Percentiles rank a stretch among this genome's conserved stretches.
Evolutionary conservation across 2,113 vertebrate genomes (phyloP).

Genomic region (Propithecus coquereli): DNA sequence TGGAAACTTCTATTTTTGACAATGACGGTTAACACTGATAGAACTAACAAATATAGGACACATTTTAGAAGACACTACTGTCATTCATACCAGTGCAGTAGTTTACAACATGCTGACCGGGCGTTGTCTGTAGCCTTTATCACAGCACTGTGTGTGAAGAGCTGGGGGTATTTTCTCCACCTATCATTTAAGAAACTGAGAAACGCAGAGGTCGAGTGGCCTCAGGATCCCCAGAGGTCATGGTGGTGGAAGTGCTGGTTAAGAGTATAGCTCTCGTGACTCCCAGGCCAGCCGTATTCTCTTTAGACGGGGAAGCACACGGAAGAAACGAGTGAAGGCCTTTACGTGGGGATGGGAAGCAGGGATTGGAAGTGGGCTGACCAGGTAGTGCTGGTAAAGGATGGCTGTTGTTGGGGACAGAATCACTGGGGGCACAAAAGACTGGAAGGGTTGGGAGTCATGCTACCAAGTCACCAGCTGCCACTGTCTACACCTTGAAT

Average conservation of each 20-base stretch:
- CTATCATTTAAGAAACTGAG: neutral
- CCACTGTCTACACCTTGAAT: neutral
- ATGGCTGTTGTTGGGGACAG: too few relatives aligned
- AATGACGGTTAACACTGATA: accelerated
- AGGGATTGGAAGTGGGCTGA: neutral
- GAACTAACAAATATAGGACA: neutral
- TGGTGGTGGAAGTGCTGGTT: neutral
- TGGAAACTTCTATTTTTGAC: neutral
- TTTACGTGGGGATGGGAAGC: neutral
- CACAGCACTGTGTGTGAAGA: too few relatives aligned
- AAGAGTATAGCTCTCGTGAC: accelerated
- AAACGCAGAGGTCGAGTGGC: neutral
- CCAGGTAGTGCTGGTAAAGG: neutral
- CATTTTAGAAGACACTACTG: accelerated
- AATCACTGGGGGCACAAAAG: too few relatives aligned
- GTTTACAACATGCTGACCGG: accelerated
- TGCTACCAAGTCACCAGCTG: neutral
- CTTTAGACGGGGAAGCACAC: neutral
- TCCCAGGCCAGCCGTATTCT: neutral
- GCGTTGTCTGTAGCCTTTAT: accelerated
- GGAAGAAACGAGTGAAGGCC: neutral
- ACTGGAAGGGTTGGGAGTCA: neutral
- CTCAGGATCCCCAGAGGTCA: neutral
- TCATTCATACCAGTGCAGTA: accelerated
- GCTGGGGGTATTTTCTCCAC: neutral